Percentiles rank a stretch among this genome's conserved stretches.
These are phyloP conservation scores for Diplolepis rosae DNA, from an alignment of 2,888 invertebrate species.

Conservation along the genomic window DNA sequence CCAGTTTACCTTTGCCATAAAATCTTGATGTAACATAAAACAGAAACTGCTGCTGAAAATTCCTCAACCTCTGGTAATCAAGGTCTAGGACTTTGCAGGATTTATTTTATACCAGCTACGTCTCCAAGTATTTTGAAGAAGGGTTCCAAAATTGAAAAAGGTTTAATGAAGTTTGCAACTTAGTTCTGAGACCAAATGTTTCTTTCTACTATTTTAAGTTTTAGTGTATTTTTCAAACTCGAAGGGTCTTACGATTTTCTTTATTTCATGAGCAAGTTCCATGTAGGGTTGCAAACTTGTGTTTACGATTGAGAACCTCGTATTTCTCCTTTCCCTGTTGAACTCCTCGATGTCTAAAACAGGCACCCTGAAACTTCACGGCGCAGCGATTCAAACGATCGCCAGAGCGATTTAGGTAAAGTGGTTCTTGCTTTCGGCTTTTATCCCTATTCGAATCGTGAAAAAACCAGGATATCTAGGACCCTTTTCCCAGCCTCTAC, in stretches of 20 bases:
- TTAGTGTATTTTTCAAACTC: conserved; percentile 36
- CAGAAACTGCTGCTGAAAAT: neutral
- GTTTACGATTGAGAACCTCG: conserved; percentile 41
- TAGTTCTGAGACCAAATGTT: conserved; percentile 14
- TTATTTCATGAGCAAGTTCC: conserved; percentile 47
- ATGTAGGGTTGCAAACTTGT: conserved; percentile 28
- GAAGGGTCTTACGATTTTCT: conserved; percentile 48
- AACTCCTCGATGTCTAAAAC: neutral
- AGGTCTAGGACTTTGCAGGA: neutral
- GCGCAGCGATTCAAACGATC: conserved; percentile 32
- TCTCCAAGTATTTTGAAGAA: neutral
- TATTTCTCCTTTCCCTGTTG: conserved; percentile 34
- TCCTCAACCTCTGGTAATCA: too few species aligned
- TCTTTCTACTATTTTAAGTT: neutral
- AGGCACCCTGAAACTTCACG: conserved; percentile 10
- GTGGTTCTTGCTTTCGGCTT: conserved; percentile 31
- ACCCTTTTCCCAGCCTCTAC: conserved; percentile 31
- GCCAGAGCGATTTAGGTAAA: conserved; percentile 39
- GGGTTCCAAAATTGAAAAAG: conserved; percentile 1
- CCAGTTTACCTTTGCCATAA: neutral
- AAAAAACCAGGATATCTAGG: neutral
- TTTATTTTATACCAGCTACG: neutral
- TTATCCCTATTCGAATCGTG: conserved; percentile 13
- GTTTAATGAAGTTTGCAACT: conserved; percentile 11
- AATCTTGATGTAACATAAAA: neutral